Percentiles rank a stretch among this genome's conserved stretches.
Evolutionary conservation across 1,140 invertebrate species (phyloP).

Genomic region (Frieseomelitta varia): DNA sequence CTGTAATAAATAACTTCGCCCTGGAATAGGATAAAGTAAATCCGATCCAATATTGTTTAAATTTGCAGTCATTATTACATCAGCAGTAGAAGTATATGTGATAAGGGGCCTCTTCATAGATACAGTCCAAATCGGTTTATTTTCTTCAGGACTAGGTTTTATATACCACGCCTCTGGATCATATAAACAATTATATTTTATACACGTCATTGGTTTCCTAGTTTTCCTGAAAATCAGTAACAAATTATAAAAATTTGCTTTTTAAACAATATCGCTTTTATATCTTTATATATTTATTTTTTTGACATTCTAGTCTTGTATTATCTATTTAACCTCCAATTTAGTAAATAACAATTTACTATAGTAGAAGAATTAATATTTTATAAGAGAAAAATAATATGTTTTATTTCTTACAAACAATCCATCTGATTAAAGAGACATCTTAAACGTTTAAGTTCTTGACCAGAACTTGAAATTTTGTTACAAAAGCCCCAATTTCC

Average conservation of each 20-base stretch:
- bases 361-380: not conserved
- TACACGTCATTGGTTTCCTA: conserved; percentile 52
- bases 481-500: conserved; percentile 80
- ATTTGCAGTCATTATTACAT: conserved; percentile 61
- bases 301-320: not conserved
- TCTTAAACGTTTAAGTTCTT: conserved; percentile 71
- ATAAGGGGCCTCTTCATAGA: conserved; percentile 73
- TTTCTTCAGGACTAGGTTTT: conserved; percentile 72
- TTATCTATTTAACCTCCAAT: not conserved
- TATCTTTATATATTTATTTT: not conserved
- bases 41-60: conserved; percentile 58
- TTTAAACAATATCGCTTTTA: not conserved
- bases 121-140: conserved; percentile 74
- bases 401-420: conserved; percentile 64
- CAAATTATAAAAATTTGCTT: not conserved
- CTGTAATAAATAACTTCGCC: conserved; percentile 62
- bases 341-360: not conserved
- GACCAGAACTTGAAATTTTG: conserved; percentile 63
- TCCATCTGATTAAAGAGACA: conserved; percentile 74
- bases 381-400: not conserved
- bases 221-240: conserved; percentile 56
- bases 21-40: conserved; percentile 64
- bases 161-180: conserved; percentile 69
- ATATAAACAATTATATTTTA: conserved; percentile 66
- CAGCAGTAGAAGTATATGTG: conserved; percentile 65